Conservation (phyloP, 2,888 invertebrate species). For the Leptinotarsa peninsularis region DNA sequence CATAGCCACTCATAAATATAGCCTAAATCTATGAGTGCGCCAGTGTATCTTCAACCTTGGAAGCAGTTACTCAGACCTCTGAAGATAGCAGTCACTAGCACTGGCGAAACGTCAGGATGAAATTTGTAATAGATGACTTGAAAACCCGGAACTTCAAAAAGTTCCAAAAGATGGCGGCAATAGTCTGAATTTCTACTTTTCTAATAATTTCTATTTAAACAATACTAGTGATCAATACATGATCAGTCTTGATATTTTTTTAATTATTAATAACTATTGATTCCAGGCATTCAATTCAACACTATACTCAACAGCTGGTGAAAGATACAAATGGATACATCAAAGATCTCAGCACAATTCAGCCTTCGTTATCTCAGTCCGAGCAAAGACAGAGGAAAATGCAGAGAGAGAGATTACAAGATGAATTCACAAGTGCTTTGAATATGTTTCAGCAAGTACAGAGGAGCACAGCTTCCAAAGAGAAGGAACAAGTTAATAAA, state of each 20-base stretch:
- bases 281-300: conserved; percentile 90
- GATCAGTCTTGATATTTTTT: not conserved
- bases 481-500: conserved; percentile 87
- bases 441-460: conserved; percentile 91
- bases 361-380: conserved; percentile 70
- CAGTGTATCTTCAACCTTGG: no score
- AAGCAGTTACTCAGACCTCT: no score
- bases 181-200: no score
- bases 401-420: conserved; percentile 88
- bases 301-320: conserved; percentile 93
- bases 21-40: no score
- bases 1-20: no score
- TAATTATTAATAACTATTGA: not conserved
- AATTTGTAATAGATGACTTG: no score
- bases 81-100: no score
- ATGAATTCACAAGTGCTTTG: conserved; percentile 90
- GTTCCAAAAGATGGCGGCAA: no score
- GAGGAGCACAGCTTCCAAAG: conserved; percentile 88
- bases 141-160: no score
- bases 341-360: conserved; percentile 81
- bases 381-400: conserved; percentile 87
- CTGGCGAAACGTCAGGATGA: no score
- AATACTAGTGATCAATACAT: no score
- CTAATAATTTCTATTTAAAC: no score
- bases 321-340: conserved; percentile 91